Evolutionary conservation across 2,113 vertebrate genomes (phyloP).

Genomic region (Glaucidium brasilianum): DNA sequence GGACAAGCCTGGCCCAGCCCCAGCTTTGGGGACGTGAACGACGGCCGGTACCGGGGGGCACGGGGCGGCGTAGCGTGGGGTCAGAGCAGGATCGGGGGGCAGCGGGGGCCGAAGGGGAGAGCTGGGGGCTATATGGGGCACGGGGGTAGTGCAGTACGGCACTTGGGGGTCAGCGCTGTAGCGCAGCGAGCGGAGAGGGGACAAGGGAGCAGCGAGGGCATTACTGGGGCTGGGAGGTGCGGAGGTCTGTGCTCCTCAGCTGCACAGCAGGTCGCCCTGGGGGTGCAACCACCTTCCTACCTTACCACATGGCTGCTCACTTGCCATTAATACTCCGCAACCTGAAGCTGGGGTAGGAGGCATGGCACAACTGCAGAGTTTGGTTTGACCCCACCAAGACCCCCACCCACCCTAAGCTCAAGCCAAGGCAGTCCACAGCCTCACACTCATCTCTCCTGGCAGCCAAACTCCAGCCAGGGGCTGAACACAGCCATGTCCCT

Average conservation of each 20-base stretch:
- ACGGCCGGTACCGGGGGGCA: no score
- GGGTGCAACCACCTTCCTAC: no score
- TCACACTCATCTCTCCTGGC: neutral
- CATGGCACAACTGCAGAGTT: rapidly evolving
- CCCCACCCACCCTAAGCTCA: neutral
- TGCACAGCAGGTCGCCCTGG: no score
- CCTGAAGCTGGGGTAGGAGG: neutral
- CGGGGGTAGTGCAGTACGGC: neutral
- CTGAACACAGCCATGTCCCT: neutral
- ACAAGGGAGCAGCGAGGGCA: no score
- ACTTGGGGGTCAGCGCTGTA: no score
- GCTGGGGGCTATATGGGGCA: rapidly evolving
- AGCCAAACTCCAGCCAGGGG: rapidly evolving
- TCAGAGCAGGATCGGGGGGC: no score
- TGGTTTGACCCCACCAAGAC: rapidly evolving
- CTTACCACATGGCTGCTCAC: rapidly evolving
- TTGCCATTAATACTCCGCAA: rapidly evolving
- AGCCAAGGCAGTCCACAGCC: neutral
- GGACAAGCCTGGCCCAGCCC: neutral
- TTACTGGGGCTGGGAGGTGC: neutral
- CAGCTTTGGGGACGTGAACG: no score
- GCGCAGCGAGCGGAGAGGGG: rapidly evolving
- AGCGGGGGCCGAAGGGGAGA: no score
- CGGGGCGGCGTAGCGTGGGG: no score
- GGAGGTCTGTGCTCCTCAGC: neutral